phyloP scores from a whole-genome alignment of 2,113 vertebrate species.

The Pollimyrus isidori region DNA sequence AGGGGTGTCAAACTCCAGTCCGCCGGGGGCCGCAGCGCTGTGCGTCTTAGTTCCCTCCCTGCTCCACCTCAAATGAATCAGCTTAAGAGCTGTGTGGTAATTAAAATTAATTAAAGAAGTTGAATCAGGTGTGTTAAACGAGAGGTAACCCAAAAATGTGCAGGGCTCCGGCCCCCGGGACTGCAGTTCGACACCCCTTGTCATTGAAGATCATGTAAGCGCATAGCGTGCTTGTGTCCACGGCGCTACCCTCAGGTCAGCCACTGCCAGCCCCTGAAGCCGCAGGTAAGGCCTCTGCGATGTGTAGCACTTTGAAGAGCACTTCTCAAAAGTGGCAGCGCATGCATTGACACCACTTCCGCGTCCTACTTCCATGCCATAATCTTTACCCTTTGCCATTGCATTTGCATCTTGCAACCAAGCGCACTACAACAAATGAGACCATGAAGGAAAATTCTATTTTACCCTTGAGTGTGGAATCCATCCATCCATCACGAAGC shows the following conservation, averaged over 20 bases:
- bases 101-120: too few species aligned
- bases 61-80: too few species aligned
- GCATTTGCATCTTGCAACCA: background rate
- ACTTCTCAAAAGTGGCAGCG: background rate
- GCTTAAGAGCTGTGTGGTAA: too few species aligned
- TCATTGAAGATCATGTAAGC: background rate
- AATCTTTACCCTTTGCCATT: background rate
- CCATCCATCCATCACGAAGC: background rate
- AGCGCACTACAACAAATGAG: background rate
- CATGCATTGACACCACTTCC: background rate
- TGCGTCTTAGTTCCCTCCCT: too few species aligned
- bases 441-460: background rate
- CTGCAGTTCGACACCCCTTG: too few species aligned
- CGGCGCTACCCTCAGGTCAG: background rate
- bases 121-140: too few species aligned
- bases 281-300: background rate
- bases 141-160: too few species aligned
- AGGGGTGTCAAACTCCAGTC: too few species aligned
- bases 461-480: background rate
- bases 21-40: too few species aligned
- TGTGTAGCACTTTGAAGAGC: background rate
- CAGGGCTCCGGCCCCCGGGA: too few species aligned
- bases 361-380: background rate
- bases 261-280: background rate
- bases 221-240: background rate